These are phyloP conservation scores for Spodoptera litura DNA, from an alignment of 1,140 invertebrate species.

Conservation along the genomic window DNA sequence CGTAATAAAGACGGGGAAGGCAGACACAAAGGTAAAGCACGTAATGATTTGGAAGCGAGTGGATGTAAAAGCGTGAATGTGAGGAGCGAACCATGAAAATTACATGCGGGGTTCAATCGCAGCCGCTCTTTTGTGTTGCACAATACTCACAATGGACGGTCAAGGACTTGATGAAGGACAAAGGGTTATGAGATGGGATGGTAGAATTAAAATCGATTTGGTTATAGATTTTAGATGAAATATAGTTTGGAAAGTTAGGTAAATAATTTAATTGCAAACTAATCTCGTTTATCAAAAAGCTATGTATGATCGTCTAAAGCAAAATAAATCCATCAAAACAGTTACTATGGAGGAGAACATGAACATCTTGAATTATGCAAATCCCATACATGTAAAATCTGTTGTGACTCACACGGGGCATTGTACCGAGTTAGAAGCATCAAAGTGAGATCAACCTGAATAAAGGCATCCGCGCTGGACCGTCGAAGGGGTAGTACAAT, in stretches of 20 bases:
- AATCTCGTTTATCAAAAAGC: not conserved
- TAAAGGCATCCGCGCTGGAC: slow-evolving; percentile 80
- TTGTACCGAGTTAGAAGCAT: slow-evolving; percentile 78
- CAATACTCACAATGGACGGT: slow-evolving; percentile 76
- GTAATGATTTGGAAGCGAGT: slow-evolving; percentile 85
- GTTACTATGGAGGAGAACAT: slow-evolving; percentile 35
- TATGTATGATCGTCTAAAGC: not conserved
- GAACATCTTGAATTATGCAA: slow-evolving; percentile 53
- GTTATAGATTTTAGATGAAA: slow-evolving; percentile 30
- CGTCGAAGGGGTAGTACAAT: slow-evolving; percentile 82
- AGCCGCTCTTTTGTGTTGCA: slow-evolving; percentile 74
- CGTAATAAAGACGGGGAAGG: slow-evolving; percentile 74
- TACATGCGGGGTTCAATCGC: slow-evolving; percentile 78
- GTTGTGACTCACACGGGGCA: slow-evolving; percentile 62
- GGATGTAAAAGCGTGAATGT: slow-evolving; percentile 78
- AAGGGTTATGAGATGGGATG: slow-evolving; percentile 72
- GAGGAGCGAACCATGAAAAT: slow-evolving; percentile 80
- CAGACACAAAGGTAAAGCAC: slow-evolving; percentile 77
- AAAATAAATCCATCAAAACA: slow-evolving; percentile 18
- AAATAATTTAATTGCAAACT: no score
- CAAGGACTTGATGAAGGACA: slow-evolving; percentile 83
- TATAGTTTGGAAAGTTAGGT: not conserved
- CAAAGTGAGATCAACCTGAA: slow-evolving; percentile 81
- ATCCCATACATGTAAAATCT: slow-evolving; percentile 52
- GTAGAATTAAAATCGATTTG: slow-evolving; percentile 58